phyloP scores from a whole-genome alignment of 2,113 vertebrate genomes.

The Microcebus murinus region DNA sequence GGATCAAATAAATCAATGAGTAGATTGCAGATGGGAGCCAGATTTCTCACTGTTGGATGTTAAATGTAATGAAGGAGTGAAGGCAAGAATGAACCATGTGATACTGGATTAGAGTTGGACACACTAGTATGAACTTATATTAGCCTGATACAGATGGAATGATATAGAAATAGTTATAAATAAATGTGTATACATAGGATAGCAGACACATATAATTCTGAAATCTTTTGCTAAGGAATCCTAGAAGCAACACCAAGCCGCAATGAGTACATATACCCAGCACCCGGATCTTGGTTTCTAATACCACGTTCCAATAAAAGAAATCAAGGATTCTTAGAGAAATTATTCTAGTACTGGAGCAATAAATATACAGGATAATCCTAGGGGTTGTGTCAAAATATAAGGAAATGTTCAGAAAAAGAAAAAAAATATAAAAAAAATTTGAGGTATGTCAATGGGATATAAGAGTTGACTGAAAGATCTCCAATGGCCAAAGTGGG shows the following conservation, averaged over 20 bases:
- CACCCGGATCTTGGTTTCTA: not conserved
- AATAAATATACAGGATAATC: not conserved
- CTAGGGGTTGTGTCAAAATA: not conserved
- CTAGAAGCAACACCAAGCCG: not conserved
- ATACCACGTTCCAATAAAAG: not conserved
- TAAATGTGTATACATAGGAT: not conserved
- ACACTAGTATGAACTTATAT: not conserved
- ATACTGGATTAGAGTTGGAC: not conserved
- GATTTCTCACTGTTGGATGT: not conserved
- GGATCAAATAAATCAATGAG: not conserved
- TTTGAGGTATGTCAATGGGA: not conserved
- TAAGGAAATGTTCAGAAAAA: not conserved
- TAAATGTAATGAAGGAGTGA: not conserved
- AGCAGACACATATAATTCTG: not conserved
- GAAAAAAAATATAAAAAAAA: not conserved
- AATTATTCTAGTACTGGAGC: not conserved
- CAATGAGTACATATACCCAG: not conserved
- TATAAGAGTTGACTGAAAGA: not conserved
- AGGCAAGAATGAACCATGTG: not conserved
- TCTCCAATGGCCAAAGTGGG: not conserved
- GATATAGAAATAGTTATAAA: not conserved
- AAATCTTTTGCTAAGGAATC: not conserved
- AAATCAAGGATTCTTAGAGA: not conserved
- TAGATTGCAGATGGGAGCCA: not conserved
- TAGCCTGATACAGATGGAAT: not conserved